Evolutionary conservation across 2,797 vertebrate species (phyloP).

Genomic region (Psittacula echo): DNA sequence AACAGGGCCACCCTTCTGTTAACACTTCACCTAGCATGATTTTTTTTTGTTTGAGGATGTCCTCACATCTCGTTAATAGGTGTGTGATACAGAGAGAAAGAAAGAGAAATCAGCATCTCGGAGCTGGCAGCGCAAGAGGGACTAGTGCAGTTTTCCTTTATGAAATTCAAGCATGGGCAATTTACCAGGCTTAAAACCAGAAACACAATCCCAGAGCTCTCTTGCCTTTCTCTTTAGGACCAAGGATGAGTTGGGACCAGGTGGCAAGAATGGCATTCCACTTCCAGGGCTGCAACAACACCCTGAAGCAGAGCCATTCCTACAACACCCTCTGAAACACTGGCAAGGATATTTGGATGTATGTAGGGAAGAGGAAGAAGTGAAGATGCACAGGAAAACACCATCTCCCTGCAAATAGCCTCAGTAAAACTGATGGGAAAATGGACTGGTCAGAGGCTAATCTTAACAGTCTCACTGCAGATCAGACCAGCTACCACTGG

Average conservation of each 20-base stretch:
- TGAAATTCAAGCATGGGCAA: not conserved
- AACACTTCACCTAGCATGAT: not conserved
- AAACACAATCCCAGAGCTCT: not conserved
- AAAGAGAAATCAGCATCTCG: not conserved
- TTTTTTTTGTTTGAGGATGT: not conserved
- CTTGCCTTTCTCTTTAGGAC: not conserved
- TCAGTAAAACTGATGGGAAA: not conserved
- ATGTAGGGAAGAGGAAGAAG: not conserved
- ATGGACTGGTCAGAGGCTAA: not conserved
- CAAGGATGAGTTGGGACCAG: not conserved
- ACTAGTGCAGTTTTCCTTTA: not conserved
- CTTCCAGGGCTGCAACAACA: not conserved
- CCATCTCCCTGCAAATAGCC: not conserved
- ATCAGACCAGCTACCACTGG: not conserved
- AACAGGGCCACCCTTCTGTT: not conserved
- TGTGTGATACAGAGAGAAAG: not conserved
- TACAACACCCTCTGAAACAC: not conserved
- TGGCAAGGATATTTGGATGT: not conserved
- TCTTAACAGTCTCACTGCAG: not conserved
- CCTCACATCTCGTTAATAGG: not conserved
- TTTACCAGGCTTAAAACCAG: not conserved
- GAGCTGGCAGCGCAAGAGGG: not conserved
- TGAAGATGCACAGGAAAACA: not conserved
- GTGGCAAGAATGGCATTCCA: not conserved
- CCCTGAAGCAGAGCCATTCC: not conserved